A percentile compares a stretch with the other conserved stretches of the same genome.
These are phyloP conservation scores for Aplysina aerophoba DNA, from an alignment of 37 sponge, comb jelly and placozoan species.

Conservation along the genomic window DNA sequence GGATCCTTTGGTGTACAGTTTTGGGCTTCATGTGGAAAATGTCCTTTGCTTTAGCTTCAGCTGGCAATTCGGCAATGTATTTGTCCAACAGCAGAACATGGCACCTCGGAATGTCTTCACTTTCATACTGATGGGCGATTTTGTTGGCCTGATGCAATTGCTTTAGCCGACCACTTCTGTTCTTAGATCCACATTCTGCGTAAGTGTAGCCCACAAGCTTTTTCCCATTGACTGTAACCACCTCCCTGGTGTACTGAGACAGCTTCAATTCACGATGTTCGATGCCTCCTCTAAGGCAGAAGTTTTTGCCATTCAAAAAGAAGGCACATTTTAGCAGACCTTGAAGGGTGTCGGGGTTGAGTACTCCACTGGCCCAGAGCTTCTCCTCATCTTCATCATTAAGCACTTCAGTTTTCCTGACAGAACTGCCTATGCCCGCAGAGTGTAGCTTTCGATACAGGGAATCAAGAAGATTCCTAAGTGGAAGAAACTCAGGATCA, in stretches of 20 bases:
- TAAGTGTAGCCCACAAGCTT: background rate
- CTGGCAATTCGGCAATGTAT: background rate
- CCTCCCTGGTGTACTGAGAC: slow-evolving; percentile 29
- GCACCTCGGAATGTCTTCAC: background rate
- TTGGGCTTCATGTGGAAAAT: background rate
- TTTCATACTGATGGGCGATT: background rate
- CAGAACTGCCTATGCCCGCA: slow-evolving; percentile 4
- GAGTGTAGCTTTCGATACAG: slow-evolving; percentile 10
- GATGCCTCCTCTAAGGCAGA: slow-evolving; percentile 46
- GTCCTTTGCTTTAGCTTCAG: background rate
- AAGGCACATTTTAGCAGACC: slow-evolving; percentile 41
- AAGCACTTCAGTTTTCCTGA: background rate
- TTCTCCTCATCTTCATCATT: slow-evolving; percentile 32
- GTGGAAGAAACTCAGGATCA: background rate
- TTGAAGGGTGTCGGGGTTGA: slow-evolving; percentile 29
- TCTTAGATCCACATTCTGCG: slow-evolving; percentile 42
- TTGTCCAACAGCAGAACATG: slow-evolving; percentile 4
- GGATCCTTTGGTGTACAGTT: slow-evolving; percentile 4
- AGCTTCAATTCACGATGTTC: slow-evolving; percentile 42
- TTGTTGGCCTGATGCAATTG: slow-evolving; percentile 5
- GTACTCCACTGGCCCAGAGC: slow-evolving; percentile 48
- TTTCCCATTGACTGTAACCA: slow-evolving; percentile 1
- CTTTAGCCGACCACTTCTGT: slow-evolving; percentile 15
- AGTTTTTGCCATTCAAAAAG: slow-evolving; percentile 46
- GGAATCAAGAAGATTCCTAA: background rate